Base-by-base conservation (phyloP, 1,140 invertebrate species). In the Drusus annulatus region DNA sequence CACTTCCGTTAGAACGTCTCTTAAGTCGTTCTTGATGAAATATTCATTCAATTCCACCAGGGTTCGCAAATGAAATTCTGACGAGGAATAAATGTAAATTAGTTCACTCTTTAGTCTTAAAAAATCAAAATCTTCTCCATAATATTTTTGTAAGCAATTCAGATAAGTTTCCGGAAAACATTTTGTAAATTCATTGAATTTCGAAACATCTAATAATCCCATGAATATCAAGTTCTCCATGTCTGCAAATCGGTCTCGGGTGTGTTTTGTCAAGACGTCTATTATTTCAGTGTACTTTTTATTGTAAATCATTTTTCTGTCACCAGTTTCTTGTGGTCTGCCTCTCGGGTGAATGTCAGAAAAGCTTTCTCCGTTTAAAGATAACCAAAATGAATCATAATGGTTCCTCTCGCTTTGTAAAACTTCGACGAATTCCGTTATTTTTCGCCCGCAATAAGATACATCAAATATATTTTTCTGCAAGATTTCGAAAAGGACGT, bases 61-160 rank as follows among this genome's bases (percentile, higher is more conserved):
- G 1, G 51, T 23, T 60, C 13, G 21, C 31, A 60, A 76, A 76
- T 58, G 19, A 45, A 58, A 60, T 52, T 76, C 74, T 28, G 58
- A 17, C n/a, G 76, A 31, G 19, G 31, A 62, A 45, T 77, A 63
- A 50, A 58, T 58, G 31, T 58, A 76, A 56, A 76, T 23, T 1
- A 76, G 17, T 58, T 58, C 51, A 60, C 54, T 76, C 25, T 58
- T 76, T 60, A 76, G 58, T 51, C 28, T 76, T 25, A 60, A 76
- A 8, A 58, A 23, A 63, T 63, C 58, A 77, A 63, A 76, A 60
- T 76, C 36, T 19, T 56, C 58, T 58, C 56, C 52, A 76, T 76
- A 60, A 76, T 31, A 76, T 4, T 58, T 51, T 25, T 75, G 16
- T n/a, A 75, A 54, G 25, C 51, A 54, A 3, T 3, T 51, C 7